Percentiles rank a stretch among this genome's conserved stretches.
Evolutionary conservation across 2,888 invertebrate genomes (phyloP).

Genomic region (Hirtodrosophila duncani): DNA sequence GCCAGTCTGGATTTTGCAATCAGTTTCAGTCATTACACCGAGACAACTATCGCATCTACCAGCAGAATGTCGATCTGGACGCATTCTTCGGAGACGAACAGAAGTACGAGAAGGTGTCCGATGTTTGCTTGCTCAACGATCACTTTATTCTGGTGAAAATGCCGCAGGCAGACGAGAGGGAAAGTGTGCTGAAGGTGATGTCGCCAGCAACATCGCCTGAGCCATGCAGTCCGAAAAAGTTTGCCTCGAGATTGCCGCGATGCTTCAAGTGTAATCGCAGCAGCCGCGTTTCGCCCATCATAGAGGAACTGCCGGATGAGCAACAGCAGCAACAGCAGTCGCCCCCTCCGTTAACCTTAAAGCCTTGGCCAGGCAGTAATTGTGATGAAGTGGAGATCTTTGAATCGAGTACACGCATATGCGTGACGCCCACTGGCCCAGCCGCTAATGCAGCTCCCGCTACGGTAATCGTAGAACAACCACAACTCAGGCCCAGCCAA

Average conservation of each 20-base stretch:
- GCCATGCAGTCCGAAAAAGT: slow-evolving; percentile 1
- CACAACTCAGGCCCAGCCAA: slow-evolving; percentile 1
- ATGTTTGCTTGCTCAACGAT: slow-evolving; percentile 74
- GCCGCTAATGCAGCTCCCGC: not conserved
- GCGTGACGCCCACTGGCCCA: not conserved
- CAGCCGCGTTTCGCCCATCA: slow-evolving; percentile 56
- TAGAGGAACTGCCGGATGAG: slow-evolving; percentile 42
- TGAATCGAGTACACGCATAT: slow-evolving; percentile 8
- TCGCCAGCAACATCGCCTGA: not conserved
- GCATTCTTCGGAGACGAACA: slow-evolving; percentile 60
- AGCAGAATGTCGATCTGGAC: slow-evolving; percentile 56
- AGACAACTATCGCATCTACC: slow-evolving; percentile 61
- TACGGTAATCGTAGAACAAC: slow-evolving; percentile 37
- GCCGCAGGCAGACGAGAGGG: slow-evolving; percentile 30
- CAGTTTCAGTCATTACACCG: not conserved
- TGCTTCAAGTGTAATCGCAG: slow-evolving; percentile 55
- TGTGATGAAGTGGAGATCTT: slow-evolving; percentile 49
- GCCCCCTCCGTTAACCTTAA: not conserved
- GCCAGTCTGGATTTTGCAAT: too few relatives aligned
- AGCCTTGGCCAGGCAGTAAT: slow-evolving; percentile 26
- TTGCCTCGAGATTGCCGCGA: slow-evolving; percentile 37
- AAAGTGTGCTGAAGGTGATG: not conserved
- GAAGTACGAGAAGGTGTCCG: slow-evolving; percentile 62
- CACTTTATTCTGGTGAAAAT: slow-evolving; percentile 76
- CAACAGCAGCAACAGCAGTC: not conserved